Evolutionary conservation across 2,113 vertebrate genomes (phyloP).

Genomic region (Scytalopus superciliaris): DNA sequence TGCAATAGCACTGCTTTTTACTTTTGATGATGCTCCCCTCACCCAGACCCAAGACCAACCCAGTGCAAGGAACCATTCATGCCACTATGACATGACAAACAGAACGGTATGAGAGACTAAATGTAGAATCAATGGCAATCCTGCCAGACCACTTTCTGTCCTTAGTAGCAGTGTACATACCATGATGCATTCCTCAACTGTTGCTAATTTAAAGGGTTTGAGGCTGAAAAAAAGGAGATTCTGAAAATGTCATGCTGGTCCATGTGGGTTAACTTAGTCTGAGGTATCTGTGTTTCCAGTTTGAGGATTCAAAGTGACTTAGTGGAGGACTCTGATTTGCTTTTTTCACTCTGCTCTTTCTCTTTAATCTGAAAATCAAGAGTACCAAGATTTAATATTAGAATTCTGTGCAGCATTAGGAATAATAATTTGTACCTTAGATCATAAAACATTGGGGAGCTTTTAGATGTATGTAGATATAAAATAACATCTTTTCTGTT

Average conservation of each 20-base stretch:
- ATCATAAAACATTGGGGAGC: background rate
- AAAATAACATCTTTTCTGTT: background rate
- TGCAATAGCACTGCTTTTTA: background rate
- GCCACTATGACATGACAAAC: too few relatives aligned
- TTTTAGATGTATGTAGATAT: background rate
- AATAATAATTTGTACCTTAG: background rate
- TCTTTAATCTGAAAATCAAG: background rate
- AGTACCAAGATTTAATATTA: background rate
- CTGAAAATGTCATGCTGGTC: background rate
- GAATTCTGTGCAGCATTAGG: background rate
- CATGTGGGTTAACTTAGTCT: background rate
- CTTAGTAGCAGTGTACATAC: background rate
- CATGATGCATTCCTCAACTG: constrained; percentile 20
- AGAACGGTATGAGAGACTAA: background rate
- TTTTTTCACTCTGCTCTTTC: background rate
- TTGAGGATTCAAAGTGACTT: background rate
- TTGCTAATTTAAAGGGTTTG: constrained; percentile 32
- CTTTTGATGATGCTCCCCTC: background rate
- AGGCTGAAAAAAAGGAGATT: background rate
- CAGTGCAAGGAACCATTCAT: background rate
- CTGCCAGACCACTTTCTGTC: background rate
- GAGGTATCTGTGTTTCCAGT: background rate
- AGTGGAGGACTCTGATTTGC: background rate
- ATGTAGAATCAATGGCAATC: background rate
- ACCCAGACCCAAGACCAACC: background rate